A percentile compares a stretch with the other conserved stretches of the same genome.
These are phyloP conservation scores for Condylostylus longicornis DNA, from an alignment of 1,140 invertebrate species.

Conservation along the genomic window DNA sequence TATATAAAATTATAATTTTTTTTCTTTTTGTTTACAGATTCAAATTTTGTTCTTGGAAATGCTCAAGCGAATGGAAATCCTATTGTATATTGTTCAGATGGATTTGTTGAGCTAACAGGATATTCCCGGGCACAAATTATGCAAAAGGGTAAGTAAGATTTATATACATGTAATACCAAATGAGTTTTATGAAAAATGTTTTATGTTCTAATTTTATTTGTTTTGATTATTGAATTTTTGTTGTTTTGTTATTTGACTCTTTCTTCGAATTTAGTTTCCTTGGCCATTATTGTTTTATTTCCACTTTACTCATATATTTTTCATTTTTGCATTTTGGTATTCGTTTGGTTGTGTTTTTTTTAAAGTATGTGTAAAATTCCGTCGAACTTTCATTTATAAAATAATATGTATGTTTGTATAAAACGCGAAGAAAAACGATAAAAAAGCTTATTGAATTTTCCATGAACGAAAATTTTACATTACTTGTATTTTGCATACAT, in stretches of 20 bases:
- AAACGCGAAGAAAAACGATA: too few relatives aligned
- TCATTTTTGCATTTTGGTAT: not conserved
- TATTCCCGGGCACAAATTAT: slow-evolving; percentile 87
- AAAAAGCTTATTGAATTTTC: too few relatives aligned
- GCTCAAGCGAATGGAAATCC: slow-evolving; percentile 84
- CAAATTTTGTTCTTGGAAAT: slow-evolving; percentile 95
- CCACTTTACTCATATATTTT: not conserved
- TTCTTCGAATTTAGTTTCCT: not conserved
- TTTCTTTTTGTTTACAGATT: slow-evolving; percentile 57
- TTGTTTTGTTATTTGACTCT: not conserved
- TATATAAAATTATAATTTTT: too few relatives aligned
- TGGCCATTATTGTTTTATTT: not conserved
- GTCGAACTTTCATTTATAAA: too few relatives aligned
- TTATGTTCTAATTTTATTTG: not conserved
- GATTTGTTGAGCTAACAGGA: slow-evolving; percentile 92
- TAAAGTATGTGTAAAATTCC: too few relatives aligned
- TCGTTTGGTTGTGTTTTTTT: too few relatives aligned
- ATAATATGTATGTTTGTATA: too few relatives aligned
- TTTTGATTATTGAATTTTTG: not conserved
- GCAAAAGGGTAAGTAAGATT: slow-evolving; percentile 55
- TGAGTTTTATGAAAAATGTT: too few relatives aligned
- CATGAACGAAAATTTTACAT: too few relatives aligned
- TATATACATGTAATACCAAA: too few relatives aligned
- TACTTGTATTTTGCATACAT: too few relatives aligned
- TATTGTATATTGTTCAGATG: slow-evolving; percentile 96